Evolutionary conservation across 2,797 vertebrate species (phyloP), one percentile per base, ranked within the genome.

Genomic region (Manis crassicaudata): DNA sequence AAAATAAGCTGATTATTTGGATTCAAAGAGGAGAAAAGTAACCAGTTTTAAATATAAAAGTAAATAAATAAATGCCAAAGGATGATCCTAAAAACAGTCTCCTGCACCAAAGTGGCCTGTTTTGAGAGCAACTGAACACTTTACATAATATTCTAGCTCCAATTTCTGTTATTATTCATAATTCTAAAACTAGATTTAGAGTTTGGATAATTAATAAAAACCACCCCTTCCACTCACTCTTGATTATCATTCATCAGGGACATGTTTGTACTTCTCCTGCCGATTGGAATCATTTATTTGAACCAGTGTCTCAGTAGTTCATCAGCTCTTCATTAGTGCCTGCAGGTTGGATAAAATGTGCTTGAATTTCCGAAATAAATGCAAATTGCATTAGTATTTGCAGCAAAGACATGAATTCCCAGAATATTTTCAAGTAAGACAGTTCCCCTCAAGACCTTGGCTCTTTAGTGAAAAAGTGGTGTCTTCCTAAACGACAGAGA

Each of bases 261-360:
- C 86, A 68, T 72, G 88, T 93, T 81, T 96, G 83, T 4, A 65
- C 94, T 82, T 84, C 88, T 40, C 92, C 89, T 50, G 89, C 80
- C 54, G 5, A 86, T n/a, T 92, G 73, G 93, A 93, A 97, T 97
- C 96, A 95, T 77, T 93, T 96, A 86, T 92, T 94, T 91, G 96
- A 94, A 94, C 87, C 93, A 56, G 89, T 52, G 60, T 96, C 90
- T 93, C 89, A 20, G 68, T 0, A 43, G 93, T 89, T 97, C 93
- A 92, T 96, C 88, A 95, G 90, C 84, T 91, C 84, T 93, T 96
- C 92, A 94, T 97, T 95, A 97, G 90, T 46, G 85, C 65, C 83
- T 86, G 92, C 23, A 70, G 72, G 52, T 35, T 82, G 20, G 85
- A 82, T 16, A 92, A 93, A 95, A 96, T 94, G 89, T 81, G 58